Conservation (phyloP, 1,140 invertebrate species). For the Drosophila sproati region DNA sequence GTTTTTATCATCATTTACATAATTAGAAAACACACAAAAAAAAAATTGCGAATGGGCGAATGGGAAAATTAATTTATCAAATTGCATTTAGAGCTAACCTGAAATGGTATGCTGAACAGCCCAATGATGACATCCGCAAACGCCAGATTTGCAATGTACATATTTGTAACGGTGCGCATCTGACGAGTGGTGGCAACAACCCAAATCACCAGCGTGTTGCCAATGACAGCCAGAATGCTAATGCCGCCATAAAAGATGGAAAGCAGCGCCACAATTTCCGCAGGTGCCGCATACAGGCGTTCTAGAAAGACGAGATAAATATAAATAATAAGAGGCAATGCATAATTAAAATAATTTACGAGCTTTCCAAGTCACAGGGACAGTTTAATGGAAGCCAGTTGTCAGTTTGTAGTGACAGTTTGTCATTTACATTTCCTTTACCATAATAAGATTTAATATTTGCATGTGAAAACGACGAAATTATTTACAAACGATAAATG, state of each 20-base stretch:
- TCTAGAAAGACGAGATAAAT: conserved; percentile 40
- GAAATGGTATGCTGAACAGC: conserved; percentile 92
- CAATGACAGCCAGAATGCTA: conserved; percentile 91
- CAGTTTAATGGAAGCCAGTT: conserved; percentile 25
- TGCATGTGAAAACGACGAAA: too few species aligned
- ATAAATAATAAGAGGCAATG: background rate
- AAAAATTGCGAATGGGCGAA: conserved; percentile 14
- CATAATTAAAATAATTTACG: conserved; percentile 31
- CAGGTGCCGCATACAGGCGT: conserved; percentile 89
- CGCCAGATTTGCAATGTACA: conserved; percentile 92
- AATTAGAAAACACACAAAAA: conserved; percentile 30
- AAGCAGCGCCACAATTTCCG: conserved; percentile 89
- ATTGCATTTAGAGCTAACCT: conserved; percentile 85
- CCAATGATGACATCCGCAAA: conserved; percentile 92
- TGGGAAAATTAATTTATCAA: conserved; percentile 14
- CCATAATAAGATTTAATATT: background rate
- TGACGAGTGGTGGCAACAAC: conserved; percentile 89
- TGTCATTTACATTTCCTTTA: background rate
- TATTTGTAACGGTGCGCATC: conserved; percentile 94
- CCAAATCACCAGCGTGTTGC: conserved; percentile 93
- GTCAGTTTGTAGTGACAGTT: background rate
- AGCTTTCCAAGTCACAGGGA: conserved; percentile 33
- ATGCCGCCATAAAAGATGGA: conserved; percentile 93
- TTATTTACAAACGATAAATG: background rate
- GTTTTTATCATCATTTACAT: conserved; percentile 29